Evolutionary conservation across 2,888 invertebrate genomes (phyloP).

Genomic region (Drosophila kuntzei): DNA sequence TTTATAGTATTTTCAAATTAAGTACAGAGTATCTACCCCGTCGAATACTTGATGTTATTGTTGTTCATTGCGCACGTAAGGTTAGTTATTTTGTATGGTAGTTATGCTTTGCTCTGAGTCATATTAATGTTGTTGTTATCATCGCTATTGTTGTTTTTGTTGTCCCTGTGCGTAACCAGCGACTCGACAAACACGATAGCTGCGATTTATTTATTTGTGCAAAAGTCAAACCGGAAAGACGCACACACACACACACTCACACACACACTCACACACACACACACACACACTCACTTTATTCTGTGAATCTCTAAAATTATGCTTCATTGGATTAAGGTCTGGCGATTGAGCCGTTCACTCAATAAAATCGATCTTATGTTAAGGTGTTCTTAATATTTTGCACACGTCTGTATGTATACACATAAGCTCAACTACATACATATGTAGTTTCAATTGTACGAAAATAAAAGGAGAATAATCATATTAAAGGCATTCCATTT

Average conservation of each 20-base stretch:
- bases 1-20: too few relatives aligned
- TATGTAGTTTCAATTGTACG: not conserved
- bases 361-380: too few relatives aligned
- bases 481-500: not conserved
- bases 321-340: too few relatives aligned
- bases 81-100: constrained; percentile 15
- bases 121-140: constrained; percentile 30
- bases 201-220: constrained; percentile 59
- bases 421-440: not conserved
- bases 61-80: too few relatives aligned
- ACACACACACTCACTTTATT: too few relatives aligned
- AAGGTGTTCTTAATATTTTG: too few relatives aligned
- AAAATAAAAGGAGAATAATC: not conserved
- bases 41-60: too few relatives aligned
- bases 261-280: too few relatives aligned
- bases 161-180: constrained; percentile 48
- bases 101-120: constrained; percentile 45
- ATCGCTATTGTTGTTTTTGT: constrained; percentile 11
- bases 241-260: constrained; percentile 13
- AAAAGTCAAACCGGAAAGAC: constrained; percentile 54
- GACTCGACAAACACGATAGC: constrained; percentile 49
- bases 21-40: too few relatives aligned
- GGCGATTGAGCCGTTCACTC: too few relatives aligned
- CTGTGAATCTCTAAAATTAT: too few relatives aligned
- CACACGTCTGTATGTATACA: too few relatives aligned